phyloP scores from a whole-genome alignment of 1,140 invertebrate species.

The Helicoverpa armigera region DNA sequence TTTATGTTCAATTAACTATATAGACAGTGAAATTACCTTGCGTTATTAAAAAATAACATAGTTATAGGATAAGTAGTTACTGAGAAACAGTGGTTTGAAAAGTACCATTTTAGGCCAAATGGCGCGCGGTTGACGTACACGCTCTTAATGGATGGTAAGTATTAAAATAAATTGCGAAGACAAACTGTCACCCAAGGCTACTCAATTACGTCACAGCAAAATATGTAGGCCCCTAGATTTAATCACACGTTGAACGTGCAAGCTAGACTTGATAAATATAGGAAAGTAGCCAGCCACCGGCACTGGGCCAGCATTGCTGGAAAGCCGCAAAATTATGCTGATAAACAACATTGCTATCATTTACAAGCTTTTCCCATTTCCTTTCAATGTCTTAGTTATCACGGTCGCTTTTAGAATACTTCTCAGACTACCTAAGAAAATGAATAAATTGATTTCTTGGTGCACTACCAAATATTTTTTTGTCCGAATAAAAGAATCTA shows the following conservation, averaged over 20 bases:
- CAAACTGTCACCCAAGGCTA: slow-evolving; percentile 17
- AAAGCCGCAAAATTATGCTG: slow-evolving; percentile 44
- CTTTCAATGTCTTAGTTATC: slow-evolving; percentile 30
- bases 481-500: not conserved
- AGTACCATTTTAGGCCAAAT: too few species aligned
- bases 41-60: too few species aligned
- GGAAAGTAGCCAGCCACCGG: slow-evolving; percentile 38
- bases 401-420: not conserved
- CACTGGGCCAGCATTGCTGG: slow-evolving; percentile 11
- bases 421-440: not conserved
- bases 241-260: slow-evolving; percentile 13
- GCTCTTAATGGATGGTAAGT: not conserved
- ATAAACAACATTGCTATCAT: slow-evolving; percentile 38
- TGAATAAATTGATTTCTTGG: not conserved
- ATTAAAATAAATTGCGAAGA: not conserved
- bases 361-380: slow-evolving; percentile 35
- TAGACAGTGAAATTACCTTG: too few species aligned
- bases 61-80: too few species aligned
- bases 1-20: too few species aligned
- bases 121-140: too few species aligned
- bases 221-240: not conserved
- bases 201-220: slow-evolving; percentile 28
- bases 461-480: not conserved
- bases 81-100: too few species aligned
- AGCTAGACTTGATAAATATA: slow-evolving; percentile 28